Evolutionary conservation across 2,113 vertebrate genomes (phyloP).

Genomic region (Sapajus apella): DNA sequence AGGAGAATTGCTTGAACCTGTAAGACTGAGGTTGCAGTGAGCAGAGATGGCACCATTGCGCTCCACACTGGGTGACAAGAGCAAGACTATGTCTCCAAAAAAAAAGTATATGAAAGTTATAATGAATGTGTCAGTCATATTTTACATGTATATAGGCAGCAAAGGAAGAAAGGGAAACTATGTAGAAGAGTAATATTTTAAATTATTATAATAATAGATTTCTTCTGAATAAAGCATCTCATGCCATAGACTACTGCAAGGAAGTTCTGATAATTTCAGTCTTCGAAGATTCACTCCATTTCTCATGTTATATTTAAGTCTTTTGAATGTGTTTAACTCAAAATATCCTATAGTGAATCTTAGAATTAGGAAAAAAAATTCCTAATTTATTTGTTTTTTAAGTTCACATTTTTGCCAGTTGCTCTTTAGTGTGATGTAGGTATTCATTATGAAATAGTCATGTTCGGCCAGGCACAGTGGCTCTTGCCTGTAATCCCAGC

Average conservation of each 20-base stretch:
- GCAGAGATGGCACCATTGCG: too few species aligned
- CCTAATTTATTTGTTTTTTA: background rate
- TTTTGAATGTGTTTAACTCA: background rate
- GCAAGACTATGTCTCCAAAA: too few species aligned
- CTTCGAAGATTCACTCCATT: background rate
- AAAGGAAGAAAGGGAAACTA: background rate
- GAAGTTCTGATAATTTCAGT: background rate
- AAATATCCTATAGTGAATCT: background rate
- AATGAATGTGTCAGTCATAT: background rate
- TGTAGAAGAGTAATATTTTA: background rate
- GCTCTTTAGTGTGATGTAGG: background rate
- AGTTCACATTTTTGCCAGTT: background rate
- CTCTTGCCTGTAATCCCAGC: too few species aligned
- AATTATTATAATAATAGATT: background rate
- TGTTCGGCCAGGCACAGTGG: background rate
- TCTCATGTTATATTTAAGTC: background rate
- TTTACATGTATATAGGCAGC: background rate
- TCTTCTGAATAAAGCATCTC: constrained; percentile 3
- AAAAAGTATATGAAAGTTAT: background rate
- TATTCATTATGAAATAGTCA: background rate
- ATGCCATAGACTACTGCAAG: background rate
- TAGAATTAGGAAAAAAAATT: background rate
- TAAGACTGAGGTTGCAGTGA: too few species aligned
- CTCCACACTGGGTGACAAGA: too few species aligned
- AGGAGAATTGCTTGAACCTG: too few species aligned